A percentile compares a stretch with the other conserved stretches of the same genome.
Conservation (phyloP, 2,113 vertebrate species). For the Phylloscopus whistleri region DNA sequence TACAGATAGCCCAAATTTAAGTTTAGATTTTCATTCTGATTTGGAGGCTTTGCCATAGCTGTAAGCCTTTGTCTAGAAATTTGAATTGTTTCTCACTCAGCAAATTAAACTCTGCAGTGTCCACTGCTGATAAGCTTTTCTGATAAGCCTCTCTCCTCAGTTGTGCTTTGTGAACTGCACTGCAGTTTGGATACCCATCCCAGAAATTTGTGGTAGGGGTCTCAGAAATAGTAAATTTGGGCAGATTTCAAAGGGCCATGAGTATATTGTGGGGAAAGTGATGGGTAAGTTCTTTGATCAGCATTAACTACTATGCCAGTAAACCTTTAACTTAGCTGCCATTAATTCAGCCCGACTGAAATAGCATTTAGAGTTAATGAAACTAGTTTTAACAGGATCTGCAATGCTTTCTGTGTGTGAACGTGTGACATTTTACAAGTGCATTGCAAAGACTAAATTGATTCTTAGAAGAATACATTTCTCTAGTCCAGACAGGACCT, state of each 20-base stretch:
- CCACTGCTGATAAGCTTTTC: not conserved
- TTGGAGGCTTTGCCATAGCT: not conserved
- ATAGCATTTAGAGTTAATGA: conserved; percentile 47
- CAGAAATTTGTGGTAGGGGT: not conserved
- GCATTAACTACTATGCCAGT: not conserved
- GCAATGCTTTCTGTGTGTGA: conserved; percentile 41
- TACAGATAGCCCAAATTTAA: not conserved
- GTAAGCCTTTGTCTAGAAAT: not conserved
- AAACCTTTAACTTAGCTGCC: conserved; percentile 13
- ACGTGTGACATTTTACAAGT: conserved; percentile 46
- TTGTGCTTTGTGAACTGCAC: not conserved
- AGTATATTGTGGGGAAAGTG: not conserved
- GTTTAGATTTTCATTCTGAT: not conserved
- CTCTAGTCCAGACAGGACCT: conserved; percentile 40
- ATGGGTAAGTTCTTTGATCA: not conserved
- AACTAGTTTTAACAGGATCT: conserved; percentile 53
- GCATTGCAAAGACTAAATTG: conserved; percentile 44
- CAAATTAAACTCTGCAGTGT: not conserved
- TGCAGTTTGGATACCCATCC: not conserved
- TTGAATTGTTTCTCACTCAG: not conserved
- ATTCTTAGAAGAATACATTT: conserved; percentile 63
- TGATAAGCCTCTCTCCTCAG: not conserved
- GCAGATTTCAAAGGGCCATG: not conserved
- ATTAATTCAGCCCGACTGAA: conserved; percentile 3
- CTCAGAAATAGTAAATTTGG: not conserved